phyloP scores from a whole-genome alignment of 2,797 vertebrate genomes.

The Lutjanus campechanus region DNA sequence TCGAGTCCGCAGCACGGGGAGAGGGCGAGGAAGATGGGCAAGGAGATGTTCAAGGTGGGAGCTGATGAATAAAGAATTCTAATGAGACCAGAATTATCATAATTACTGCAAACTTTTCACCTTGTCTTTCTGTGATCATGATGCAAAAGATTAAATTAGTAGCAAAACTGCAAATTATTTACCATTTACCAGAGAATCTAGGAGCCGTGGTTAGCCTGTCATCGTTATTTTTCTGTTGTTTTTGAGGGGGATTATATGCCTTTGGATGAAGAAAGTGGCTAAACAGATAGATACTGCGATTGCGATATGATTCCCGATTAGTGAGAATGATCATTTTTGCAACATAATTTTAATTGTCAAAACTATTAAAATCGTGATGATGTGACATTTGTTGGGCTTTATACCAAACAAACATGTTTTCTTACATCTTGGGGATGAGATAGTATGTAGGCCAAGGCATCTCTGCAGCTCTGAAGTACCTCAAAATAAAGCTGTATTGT shows the following conservation, averaged over 20 bases:
- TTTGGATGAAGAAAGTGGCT: no score
- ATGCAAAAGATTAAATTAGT: neutral
- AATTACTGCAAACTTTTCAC: neutral
- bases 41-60: constrained; percentile 86
- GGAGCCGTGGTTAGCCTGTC: neutral
- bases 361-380: no score
- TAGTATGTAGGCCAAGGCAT: no score
- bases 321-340: no score
- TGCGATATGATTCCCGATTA: no score
- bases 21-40: constrained; percentile 91
- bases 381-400: no score
- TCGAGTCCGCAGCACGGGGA: constrained; percentile 95
- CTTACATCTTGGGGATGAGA: no score
- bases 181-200: constrained; percentile 14
- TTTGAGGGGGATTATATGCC: neutral
- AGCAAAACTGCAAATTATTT: neutral
- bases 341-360: no score
- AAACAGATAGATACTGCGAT: no score
- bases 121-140: neutral
- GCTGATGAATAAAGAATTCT: neutral
- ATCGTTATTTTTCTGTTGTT: neutral
- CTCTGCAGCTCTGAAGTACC: no score
- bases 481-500: no score
- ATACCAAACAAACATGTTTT: no score
- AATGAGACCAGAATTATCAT: neutral